These are phyloP conservation scores for Pollimyrus isidori DNA, from an alignment of 2,113 vertebrate genomes.

Conservation along the genomic window DNA sequence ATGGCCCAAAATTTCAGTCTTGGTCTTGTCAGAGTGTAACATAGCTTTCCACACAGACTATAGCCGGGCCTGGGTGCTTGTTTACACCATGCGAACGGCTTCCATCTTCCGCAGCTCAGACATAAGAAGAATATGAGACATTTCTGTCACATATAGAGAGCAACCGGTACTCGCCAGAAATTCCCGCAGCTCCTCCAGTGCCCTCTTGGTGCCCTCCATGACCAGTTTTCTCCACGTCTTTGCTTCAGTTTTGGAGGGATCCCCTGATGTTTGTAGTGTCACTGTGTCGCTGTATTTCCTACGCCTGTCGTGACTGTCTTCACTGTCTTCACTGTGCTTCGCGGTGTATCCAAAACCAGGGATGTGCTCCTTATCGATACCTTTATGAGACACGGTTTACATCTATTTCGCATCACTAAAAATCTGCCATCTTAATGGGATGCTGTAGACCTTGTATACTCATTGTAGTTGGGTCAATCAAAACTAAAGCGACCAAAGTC, in stretches of 20 bases:
- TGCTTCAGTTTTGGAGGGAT: not conserved
- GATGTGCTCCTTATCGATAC: not conserved
- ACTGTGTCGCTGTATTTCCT: not conserved
- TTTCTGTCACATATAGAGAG: not conserved
- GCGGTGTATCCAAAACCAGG: not conserved
- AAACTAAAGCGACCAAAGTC: not conserved
- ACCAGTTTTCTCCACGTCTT: not conserved
- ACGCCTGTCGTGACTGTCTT: not conserved
- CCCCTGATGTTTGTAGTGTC: not conserved
- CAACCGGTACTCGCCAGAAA: not conserved
- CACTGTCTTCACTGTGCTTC: not conserved
- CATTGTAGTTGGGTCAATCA: not conserved
- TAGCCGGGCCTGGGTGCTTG: not conserved
- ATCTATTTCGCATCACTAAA: not conserved
- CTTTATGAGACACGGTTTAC: not conserved
- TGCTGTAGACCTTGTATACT: not conserved
- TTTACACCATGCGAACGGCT: not conserved
- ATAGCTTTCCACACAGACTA: not conserved
- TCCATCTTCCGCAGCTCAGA: not conserved
- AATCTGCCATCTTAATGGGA: not conserved
- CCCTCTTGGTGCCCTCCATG: not conserved
- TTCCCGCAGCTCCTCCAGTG: not conserved
- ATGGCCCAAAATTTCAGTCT: not conserved
- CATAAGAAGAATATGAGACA: not conserved
- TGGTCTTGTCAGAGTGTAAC: not conserved